A percentile compares a stretch with the other conserved stretches of the same genome.
These are phyloP conservation scores for Percopsis omiscomaycus DNA, from an alignment of 2,797 vertebrate genomes.

Conservation along the genomic window DNA sequence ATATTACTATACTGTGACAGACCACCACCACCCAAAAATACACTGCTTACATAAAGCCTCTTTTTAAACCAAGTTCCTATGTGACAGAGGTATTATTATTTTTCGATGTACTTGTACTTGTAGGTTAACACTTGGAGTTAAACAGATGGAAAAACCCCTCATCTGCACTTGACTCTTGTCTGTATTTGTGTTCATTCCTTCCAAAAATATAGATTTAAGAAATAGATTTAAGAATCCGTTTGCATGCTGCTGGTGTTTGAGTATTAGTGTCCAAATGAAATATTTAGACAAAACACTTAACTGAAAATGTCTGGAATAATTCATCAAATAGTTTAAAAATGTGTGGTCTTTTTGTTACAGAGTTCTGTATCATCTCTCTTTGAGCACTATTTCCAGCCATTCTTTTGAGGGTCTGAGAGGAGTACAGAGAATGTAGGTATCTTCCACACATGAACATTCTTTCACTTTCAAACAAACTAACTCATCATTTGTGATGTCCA, in stretches of 20 bases:
- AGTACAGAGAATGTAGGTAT: conserved; percentile 83
- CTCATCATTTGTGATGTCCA: not conserved
- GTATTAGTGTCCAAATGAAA: not conserved
- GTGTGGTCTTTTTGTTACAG: conserved; percentile 62
- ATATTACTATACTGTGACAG: not conserved
- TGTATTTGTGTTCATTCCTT: too few relatives aligned
- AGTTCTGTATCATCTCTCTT: conserved; percentile 79
- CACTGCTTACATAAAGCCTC: too few relatives aligned
- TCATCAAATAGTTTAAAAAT: not conserved
- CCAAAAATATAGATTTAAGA: too few relatives aligned
- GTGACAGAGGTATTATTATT: too few relatives aligned
- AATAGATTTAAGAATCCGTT: not conserved
- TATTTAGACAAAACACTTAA: not conserved
- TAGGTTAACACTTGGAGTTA: too few relatives aligned
- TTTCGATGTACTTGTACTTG: too few relatives aligned
- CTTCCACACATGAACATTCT: not conserved
- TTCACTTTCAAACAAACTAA: not conserved
- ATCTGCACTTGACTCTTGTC: too few relatives aligned
- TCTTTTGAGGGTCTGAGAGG: conserved; percentile 82
- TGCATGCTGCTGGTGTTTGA: not conserved
- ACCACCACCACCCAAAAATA: not conserved
- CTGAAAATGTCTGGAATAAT: not conserved
- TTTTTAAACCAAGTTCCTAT: too few relatives aligned
- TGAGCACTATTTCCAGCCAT: conserved; percentile 80
- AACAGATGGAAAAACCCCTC: too few relatives aligned